Conservation (phyloP, 2,797 vertebrate genomes). For the Epinephelus awoara region DNA sequence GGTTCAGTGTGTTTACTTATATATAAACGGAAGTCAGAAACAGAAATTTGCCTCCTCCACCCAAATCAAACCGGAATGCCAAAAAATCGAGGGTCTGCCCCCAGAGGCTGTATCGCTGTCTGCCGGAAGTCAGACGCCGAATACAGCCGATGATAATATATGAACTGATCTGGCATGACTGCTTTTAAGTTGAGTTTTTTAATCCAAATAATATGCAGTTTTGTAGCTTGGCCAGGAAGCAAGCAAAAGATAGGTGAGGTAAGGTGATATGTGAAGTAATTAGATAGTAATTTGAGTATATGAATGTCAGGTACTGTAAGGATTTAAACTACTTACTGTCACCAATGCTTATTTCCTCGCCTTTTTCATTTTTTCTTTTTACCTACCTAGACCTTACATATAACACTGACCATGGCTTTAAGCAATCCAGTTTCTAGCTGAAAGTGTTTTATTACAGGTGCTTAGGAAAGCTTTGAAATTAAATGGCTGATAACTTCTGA, state of each 20-base stretch:
- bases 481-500: constrained; percentile 14
- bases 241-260: too few relatives aligned
- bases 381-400: not conserved
- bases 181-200: not conserved
- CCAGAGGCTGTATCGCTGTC: too few relatives aligned
- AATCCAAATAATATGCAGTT: not conserved
- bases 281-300: too few relatives aligned
- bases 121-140: too few relatives aligned
- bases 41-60: too few relatives aligned
- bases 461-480: constrained; percentile 16
- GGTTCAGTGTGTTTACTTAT: too few relatives aligned
- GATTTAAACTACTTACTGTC: not conserved
- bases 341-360: not conserved
- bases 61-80: too few relatives aligned
- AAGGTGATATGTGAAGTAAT: too few relatives aligned
- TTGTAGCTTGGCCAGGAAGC: not conserved
- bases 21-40: too few relatives aligned
- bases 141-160: too few relatives aligned
- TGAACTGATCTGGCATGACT: not conserved
- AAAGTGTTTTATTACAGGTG: constrained; percentile 2
- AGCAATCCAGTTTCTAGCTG: not conserved
- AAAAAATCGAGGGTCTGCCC: too few relatives aligned
- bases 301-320: not conserved
- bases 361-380: too few relatives aligned
- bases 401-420: not conserved